Evolutionary conservation across 2,797 vertebrate species (phyloP), one percentile per base, ranked within the genome.

Genomic region (Harpagifer antarcticus): DNA sequence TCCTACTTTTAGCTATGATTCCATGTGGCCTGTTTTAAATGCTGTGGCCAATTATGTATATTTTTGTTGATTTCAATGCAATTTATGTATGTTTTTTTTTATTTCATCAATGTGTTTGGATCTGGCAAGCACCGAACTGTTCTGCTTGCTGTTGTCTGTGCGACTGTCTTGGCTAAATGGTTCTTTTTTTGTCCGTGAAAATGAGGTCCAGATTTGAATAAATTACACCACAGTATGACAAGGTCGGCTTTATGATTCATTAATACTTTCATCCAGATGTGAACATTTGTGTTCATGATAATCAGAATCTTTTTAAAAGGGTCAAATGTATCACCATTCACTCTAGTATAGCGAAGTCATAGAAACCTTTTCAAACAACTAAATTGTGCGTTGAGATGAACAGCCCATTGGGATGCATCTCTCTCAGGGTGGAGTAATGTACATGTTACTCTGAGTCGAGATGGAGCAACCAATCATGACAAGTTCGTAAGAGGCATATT

Each of bases 131-230:
- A 37, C 60, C 69, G 69, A 74, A 76, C 63, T 73, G 78, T 72
- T 68, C 65, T 78, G 70, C 78, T 79, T 90, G 81, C 85, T 87
- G 78, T 72, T 73, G 83, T 83, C 56, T 71, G 65, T 81, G 63
- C 59, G 78, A 64, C 59, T 59, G 57, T 81, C 20, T 83, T 57
- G 78, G 72, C 13, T 57, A 83, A 76, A 71, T 64, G 15, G 2
- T 58, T 80, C 1, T 86, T 74, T 48, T 81, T 68, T 79, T 84
- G 71, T 72, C 50, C 27, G 58, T 85, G 86, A 90, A 90, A 91
- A 85, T 83, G 81, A 92, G 82, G 85, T 93, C 87, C 87, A 83
- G 86, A 83, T 89, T 89, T 91, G 67, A 93, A 88, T 91, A 87
- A 89, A 93, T 86, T 44, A 77, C 61, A 84, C 78, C 72, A 72